phyloP scores from a whole-genome alignment of 2,888 invertebrate genomes.

The Xestia xanthographa region DNA sequence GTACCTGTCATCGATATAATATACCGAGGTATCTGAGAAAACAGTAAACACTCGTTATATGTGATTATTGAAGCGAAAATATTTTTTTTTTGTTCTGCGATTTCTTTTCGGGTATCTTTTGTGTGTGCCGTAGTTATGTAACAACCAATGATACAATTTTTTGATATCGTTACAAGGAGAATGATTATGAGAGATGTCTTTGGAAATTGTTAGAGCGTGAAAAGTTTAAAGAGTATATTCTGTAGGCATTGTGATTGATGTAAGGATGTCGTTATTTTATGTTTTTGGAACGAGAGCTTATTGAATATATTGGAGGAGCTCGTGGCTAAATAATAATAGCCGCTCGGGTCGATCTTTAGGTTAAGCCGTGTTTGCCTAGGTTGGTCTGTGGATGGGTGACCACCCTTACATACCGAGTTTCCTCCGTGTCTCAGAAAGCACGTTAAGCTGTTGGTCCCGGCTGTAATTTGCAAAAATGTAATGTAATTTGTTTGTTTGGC shows the following conservation, averaged over 20 bases:
- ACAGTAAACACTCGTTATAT: slow-evolving; percentile 72
- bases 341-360: no score
- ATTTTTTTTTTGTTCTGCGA: slow-evolving; percentile 60
- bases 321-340: no score
- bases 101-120: slow-evolving; percentile 53
- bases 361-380: no score
- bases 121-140: slow-evolving; percentile 50
- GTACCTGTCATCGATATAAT: slow-evolving; percentile 54
- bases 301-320: no score
- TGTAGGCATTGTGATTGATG: slow-evolving; percentile 25
- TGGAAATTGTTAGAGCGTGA: slow-evolving; percentile 29
- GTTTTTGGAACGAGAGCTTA: not conserved
- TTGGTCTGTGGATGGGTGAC: no score
- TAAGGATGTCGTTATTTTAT: slow-evolving; percentile 6
- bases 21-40: slow-evolving; percentile 54
- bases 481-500: no score
- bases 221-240: slow-evolving; percentile 41
- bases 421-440: no score
- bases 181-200: slow-evolving; percentile 43
- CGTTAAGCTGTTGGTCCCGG: no score
- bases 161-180: slow-evolving; percentile 38
- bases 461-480: no score
- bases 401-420: no score
- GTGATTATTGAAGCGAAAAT: slow-evolving; percentile 71
- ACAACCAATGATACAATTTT: slow-evolving; percentile 62